Conservation (phyloP, 2,113 vertebrate species). For the Ardeotis arabs region DNA sequence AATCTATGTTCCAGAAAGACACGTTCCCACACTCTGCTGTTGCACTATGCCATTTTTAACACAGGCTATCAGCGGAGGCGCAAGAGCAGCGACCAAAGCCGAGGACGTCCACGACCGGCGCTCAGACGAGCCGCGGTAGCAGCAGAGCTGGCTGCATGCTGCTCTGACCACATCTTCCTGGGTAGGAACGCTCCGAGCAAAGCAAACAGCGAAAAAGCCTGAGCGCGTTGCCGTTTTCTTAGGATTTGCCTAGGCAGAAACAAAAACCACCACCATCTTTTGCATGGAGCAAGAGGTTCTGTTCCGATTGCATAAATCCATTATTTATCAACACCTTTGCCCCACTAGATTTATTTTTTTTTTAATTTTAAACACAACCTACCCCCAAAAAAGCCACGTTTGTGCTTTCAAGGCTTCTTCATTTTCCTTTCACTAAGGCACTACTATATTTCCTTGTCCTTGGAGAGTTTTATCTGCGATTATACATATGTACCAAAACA, state of each 20-base stretch:
- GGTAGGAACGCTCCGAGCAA: background rate
- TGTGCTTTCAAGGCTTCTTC: slow-evolving; percentile 37
- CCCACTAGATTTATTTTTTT: background rate
- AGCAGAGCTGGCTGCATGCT: background rate
- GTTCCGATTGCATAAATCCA: background rate
- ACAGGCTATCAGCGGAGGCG: background rate
- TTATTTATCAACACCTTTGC: background rate
- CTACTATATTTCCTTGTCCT: slow-evolving; percentile 71
- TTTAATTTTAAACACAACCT: background rate
- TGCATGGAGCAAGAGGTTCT: background rate
- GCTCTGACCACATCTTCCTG: background rate
- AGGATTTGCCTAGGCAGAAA: background rate
- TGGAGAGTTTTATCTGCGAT: slow-evolving; percentile 74
- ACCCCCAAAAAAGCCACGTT: slow-evolving; percentile 19
- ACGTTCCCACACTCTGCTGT: background rate
- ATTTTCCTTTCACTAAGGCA: slow-evolving; percentile 25
- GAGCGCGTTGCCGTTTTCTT: background rate
- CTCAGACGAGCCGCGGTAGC: background rate
- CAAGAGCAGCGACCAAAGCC: background rate
- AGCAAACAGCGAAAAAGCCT: background rate
- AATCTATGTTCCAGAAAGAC: background rate
- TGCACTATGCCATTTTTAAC: background rate
- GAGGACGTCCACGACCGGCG: background rate
- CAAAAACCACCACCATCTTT: background rate
- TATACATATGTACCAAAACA: slow-evolving; percentile 79